These are phyloP conservation scores for Drosophila littoralis DNA, from an alignment of 1,140 invertebrate species.

Conservation along the genomic window DNA sequence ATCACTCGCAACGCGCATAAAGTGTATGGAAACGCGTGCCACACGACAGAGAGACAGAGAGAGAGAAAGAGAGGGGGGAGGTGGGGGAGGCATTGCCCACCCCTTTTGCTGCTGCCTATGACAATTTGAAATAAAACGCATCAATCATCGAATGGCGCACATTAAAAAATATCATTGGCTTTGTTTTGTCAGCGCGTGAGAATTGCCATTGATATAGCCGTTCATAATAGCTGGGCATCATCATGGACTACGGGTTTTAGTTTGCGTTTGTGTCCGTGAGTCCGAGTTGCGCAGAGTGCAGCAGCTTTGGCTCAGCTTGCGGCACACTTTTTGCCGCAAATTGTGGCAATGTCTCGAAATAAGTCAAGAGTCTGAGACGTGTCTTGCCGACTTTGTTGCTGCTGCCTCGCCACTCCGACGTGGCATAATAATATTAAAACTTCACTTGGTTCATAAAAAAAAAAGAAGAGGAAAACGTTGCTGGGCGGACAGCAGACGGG, in stretches of 20 bases:
- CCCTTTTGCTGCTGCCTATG: conserved; percentile 36
- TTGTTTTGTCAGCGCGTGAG: conserved; percentile 42
- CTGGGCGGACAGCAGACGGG: conserved; percentile 16
- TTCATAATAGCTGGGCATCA: conserved; percentile 16
- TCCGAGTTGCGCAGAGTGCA: conserved; percentile 17
- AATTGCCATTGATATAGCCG: conserved; percentile 54
- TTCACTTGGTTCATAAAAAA: conserved; percentile 24
- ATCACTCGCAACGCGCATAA: conserved; percentile 41
- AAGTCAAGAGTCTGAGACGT: conserved; percentile 45
- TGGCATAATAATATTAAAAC: conserved; percentile 80
- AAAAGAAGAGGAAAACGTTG: conserved; percentile 8
- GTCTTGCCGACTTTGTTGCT: conserved; percentile 59
- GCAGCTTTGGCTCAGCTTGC: background rate
- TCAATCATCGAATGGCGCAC: conserved; percentile 51
- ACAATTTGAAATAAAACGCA: conserved; percentile 56
- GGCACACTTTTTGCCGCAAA: conserved; percentile 48
- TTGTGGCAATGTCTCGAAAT: conserved; percentile 37
- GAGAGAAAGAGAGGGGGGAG: background rate
- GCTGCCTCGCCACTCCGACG: conserved; percentile 53
- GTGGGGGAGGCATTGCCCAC: conserved; percentile 39
- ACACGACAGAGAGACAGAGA: conserved; percentile 2
- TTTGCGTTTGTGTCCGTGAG: background rate
- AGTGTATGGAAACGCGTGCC: conserved; percentile 54
- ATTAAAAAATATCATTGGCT: conserved; percentile 26
- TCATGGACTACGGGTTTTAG: background rate